Evolutionary conservation across 2,888 invertebrate genomes (phyloP).

Genomic region (Amiota minor): DNA sequence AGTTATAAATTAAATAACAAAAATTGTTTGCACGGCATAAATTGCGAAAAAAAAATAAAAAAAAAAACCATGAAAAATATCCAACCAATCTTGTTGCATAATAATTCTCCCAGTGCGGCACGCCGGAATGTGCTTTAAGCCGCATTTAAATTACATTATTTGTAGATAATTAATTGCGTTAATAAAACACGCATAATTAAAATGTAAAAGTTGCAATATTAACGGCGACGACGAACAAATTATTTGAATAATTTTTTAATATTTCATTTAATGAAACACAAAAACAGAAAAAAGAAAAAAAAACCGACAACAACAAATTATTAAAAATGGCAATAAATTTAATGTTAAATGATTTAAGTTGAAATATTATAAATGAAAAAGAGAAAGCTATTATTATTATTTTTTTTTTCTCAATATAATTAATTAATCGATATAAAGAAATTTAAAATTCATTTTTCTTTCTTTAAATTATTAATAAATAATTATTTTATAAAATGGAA

Average conservation of each 20-base stretch:
- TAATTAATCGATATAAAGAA: too few species aligned
- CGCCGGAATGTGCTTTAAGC: conserved; percentile 23
- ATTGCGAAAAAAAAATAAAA: background rate
- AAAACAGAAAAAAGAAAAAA: conserved; percentile 1
- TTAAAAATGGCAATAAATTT: conserved; percentile 18
- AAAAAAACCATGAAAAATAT: conserved; percentile 1
- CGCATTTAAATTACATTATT: conserved; percentile 32
- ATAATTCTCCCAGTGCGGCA: conserved; percentile 19
- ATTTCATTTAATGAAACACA: background rate
- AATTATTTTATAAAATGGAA: too few species aligned
- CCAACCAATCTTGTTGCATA: conserved; percentile 6
- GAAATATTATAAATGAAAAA: background rate
- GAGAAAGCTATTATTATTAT: too few species aligned
- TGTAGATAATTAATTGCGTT: conserved; percentile 32
- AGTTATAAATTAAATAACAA: conserved; percentile 30
- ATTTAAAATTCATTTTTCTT: too few species aligned
- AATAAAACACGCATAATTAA: conserved; percentile 31
- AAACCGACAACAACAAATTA: background rate
- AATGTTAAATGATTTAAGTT: conserved; percentile 17
- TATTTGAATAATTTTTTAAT: background rate
- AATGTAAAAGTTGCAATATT: conserved; percentile 29
- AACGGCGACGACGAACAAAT: background rate
- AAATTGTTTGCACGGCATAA: conserved; percentile 27
- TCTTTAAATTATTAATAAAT: too few species aligned
- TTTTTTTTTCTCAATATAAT: too few species aligned